Conservation (phyloP, 2,797 vertebrate species). For the Zenarchopterus dispar region DNA sequence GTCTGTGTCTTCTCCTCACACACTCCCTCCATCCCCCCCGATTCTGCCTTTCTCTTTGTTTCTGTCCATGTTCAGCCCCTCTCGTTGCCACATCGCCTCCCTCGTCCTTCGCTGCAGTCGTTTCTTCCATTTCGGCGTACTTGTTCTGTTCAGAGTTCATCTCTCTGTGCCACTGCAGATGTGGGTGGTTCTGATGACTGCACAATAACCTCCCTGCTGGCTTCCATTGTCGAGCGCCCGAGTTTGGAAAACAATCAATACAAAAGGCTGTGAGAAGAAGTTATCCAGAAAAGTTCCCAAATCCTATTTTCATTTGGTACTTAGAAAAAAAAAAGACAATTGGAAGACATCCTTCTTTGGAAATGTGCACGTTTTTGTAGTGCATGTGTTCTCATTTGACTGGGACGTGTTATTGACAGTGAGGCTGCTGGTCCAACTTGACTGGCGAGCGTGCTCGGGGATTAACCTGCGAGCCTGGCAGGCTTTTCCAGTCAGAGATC, state of each 20-base stretch:
- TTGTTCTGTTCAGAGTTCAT: constrained; percentile 54
- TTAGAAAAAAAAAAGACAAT: neutral
- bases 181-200: constrained; percentile 79
- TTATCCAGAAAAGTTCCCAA: constrained; percentile 44
- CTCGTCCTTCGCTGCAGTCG: constrained; percentile 24
- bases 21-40: constrained; percentile 22
- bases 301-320: constrained; percentile 39
- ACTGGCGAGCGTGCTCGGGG: constrained; percentile 40
- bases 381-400: constrained; percentile 60
- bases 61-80: constrained; percentile 28
- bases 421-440: constrained; percentile 69
- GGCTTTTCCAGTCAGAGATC: constrained; percentile 77
- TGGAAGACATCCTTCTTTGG: neutral
- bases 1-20: constrained; percentile 35
- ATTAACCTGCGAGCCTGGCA: constrained; percentile 75
- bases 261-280: constrained; percentile 56
- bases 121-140: constrained; percentile 32
- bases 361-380: constrained; percentile 9
- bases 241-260: constrained; percentile 69
- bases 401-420: constrained; percentile 71
- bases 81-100: constrained; percentile 43
- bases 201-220: constrained; percentile 72
- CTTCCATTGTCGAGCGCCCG: constrained; percentile 62
- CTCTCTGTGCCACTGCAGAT: constrained; percentile 71
- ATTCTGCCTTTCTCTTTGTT: constrained; percentile 12